Base-by-base conservation (phyloP, 2,888 invertebrate species). In the Agriopis leucophaearia region DNA sequence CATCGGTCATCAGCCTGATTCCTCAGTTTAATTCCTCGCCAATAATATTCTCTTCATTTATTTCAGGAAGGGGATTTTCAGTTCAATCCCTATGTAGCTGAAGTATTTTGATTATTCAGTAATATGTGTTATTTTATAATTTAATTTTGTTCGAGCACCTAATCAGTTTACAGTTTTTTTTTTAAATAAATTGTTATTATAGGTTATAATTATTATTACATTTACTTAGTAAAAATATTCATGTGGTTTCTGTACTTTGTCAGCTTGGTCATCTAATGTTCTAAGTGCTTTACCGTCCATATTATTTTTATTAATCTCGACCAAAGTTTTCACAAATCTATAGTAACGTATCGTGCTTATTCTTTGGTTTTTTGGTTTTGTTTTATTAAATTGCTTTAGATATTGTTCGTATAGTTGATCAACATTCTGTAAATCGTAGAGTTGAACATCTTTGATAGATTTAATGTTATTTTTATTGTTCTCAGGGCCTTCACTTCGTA, bases 261-360 rank as follows among this genome's bases (percentile, higher is more conserved):
- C 86, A 7, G 89, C 82, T 16, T 79, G 70, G 51, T 68, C 70
- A 68, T 81, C 79, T 16, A 87, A 72, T 0, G 44, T 50, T 2
- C 57, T 69, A 16, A 70, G 45, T 52, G 58, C 52, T 18, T 75
- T 58, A 0, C 84, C 86, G 0, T 71, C 63, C 56, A 82, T 79
- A 59, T 78, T 80, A 13, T 80, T 75, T 68, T 74, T 79, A 69
- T 90, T 90, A 2, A 81, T 71, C 45, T 88, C 85, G 0, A 81
- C 81, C 1, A 89, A 68, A 0, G 85, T 84, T 78, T 89, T 90
- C 0, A 89, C 69, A 70, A 91, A 91, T 70, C 85, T 84, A 48
- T 84, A 85, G 71, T 80, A 89, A 50, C 80, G 81, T 6, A 79
- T 61, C 4, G 64, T 66, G 0, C 74, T 71, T 0, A 82, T 73